These are phyloP conservation scores for Nomada lathburiana DNA, from an alignment of 2,888 invertebrate species.

Conservation along the genomic window DNA sequence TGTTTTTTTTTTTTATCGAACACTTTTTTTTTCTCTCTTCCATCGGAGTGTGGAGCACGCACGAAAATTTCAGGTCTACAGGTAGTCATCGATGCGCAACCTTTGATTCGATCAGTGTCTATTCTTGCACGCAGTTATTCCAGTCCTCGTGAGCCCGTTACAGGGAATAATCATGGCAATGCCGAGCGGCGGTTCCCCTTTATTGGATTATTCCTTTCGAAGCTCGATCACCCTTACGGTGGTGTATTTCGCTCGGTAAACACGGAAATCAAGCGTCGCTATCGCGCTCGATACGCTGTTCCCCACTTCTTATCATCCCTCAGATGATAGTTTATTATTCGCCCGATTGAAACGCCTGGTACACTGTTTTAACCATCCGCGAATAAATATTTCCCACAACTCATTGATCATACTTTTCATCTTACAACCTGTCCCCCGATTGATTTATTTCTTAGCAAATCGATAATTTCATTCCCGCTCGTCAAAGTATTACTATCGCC, in stretches of 20 bases:
- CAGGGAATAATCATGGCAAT: slow-evolving; percentile 29
- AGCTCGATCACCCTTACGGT: neutral
- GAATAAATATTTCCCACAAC: no score
- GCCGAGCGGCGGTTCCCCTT: slow-evolving; percentile 19
- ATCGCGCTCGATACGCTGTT: slow-evolving; percentile 10
- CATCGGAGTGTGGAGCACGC: neutral
- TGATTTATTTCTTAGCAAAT: no score
- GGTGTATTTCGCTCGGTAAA: neutral
- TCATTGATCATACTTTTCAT: no score
- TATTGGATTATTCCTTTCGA: slow-evolving; percentile 34
- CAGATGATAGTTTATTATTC: no score
- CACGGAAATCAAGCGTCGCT: slow-evolving; percentile 10
- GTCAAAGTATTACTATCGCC: no score
- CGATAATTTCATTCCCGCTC: no score
- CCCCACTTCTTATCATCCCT: no score
- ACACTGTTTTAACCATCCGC: no score
- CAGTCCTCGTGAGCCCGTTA: slow-evolving; percentile 24
- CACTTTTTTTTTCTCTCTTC: neutral
- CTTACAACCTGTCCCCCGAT: no score
- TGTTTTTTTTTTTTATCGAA: neutral
- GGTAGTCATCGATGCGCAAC: neutral
- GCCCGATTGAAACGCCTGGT: no score
- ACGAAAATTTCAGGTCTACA: slow-evolving; percentile 33
- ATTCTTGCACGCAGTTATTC: slow-evolving; percentile 19
- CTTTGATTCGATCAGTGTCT: slow-evolving; percentile 40